phyloP scores from a whole-genome alignment of 2,113 vertebrate species.

The Hylia prasina region DNA sequence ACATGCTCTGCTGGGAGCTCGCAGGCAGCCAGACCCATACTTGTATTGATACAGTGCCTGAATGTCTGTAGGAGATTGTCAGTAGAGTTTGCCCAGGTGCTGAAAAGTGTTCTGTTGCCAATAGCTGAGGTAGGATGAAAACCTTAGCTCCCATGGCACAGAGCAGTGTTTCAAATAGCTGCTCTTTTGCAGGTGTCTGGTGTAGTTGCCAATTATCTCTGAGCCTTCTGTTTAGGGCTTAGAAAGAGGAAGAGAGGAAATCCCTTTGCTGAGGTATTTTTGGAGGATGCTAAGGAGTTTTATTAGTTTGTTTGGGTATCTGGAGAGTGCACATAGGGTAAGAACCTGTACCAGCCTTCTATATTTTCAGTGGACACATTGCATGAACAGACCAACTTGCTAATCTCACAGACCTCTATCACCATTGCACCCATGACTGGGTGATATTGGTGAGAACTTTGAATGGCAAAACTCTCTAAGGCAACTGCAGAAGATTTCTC shows the following conservation, averaged over 20 bases:
- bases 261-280: not conserved
- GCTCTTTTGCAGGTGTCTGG: not conserved
- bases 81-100: not conserved
- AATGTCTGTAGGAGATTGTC: not conserved
- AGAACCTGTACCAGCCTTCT: not conserved
- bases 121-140: not conserved
- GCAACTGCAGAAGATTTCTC: not conserved
- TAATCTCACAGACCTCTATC: not conserved
- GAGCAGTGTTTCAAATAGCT: not conserved
- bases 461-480: not conserved
- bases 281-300: not conserved
- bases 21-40: not conserved
- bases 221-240: not conserved
- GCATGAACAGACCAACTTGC: not conserved
- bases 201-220: not conserved
- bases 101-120: not conserved
- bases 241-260: not conserved
- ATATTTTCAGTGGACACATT: not conserved
- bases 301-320: not conserved
- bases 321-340: not conserved
- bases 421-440: not conserved
- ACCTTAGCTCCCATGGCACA: not conserved
- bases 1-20: not conserved
- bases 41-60: not conserved
- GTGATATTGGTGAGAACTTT: not conserved